Evolutionary conservation across 2,797 vertebrate species (phyloP).

Genomic region (Semaprochilodus insignis): DNA sequence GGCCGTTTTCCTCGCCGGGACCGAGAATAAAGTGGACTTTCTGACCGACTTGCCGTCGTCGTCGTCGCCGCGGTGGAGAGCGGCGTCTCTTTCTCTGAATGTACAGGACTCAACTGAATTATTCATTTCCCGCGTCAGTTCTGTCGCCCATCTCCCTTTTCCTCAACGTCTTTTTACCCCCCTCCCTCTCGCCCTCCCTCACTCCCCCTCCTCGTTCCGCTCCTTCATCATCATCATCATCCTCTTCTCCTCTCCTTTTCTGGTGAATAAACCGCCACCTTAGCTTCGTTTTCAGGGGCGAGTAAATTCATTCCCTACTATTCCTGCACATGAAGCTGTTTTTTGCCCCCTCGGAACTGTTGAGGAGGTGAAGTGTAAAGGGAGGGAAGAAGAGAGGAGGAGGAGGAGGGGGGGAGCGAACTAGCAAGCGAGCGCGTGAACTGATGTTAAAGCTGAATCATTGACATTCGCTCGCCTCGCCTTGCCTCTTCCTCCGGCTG

Average conservation of each 20-base stretch:
- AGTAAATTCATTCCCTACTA: constrained; percentile 37
- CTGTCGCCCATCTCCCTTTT: constrained; percentile 50
- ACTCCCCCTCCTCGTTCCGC: background rate
- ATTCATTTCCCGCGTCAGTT: constrained; percentile 63
- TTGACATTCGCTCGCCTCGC: constrained; percentile 10
- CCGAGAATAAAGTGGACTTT: constrained; percentile 52
- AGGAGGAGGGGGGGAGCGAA: background rate
- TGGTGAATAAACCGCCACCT: constrained; percentile 7
- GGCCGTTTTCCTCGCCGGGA: constrained; percentile 20
- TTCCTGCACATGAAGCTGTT: background rate
- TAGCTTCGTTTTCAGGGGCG: constrained; percentile 44
- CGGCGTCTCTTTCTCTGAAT: constrained; percentile 45
- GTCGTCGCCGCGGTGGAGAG: constrained; percentile 32
- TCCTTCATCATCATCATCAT: background rate
- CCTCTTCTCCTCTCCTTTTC: background rate
- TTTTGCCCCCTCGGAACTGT: constrained; percentile 24
- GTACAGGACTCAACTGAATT: constrained; percentile 65
- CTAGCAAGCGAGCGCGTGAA: constrained; percentile 10
- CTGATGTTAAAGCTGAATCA: constrained; percentile 42
- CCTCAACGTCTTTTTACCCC: constrained; percentile 43
- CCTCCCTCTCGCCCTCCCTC: background rate
- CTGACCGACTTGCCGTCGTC: constrained; percentile 26
- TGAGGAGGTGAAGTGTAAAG: constrained; percentile 42
- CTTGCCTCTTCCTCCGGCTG: constrained; percentile 47
- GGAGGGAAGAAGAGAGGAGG: background rate